Percentiles rank a stretch among this genome's conserved stretches.
These are phyloP conservation scores for Zophobas morio DNA, from an alignment of 1,140 invertebrate genomes.

Conservation along the genomic window DNA sequence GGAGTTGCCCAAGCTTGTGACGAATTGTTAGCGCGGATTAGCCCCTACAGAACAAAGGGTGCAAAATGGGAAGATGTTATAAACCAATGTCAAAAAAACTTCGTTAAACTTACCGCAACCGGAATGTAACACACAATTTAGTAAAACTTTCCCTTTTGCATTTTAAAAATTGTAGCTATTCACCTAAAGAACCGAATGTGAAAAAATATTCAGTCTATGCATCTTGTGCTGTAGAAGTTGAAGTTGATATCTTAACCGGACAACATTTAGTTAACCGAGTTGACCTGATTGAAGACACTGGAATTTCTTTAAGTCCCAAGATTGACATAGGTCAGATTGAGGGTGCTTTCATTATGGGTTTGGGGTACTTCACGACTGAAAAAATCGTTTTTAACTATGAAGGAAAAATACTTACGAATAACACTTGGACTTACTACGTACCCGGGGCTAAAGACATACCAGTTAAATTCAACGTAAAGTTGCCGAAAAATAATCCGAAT, in stretches of 20 bases:
- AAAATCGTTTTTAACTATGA: constrained; percentile 78
- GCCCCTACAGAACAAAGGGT: constrained; percentile 75
- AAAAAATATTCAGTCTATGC: constrained; percentile 54
- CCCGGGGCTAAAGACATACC: constrained; percentile 89
- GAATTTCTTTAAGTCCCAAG: constrained; percentile 79
- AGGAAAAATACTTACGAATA: constrained; percentile 80
- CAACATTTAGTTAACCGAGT: constrained; percentile 77
- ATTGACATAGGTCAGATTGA: constrained; percentile 91
- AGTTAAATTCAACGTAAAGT: constrained; percentile 75
- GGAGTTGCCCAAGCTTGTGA: constrained; percentile 80
- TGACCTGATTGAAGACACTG: constrained; percentile 84
- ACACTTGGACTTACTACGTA: constrained; percentile 90
- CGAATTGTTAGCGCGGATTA: constrained; percentile 74
- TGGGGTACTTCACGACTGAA: constrained; percentile 86
- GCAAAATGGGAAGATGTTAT: constrained; percentile 79
- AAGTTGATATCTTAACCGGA: constrained; percentile 85
- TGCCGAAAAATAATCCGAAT: constrained; percentile 75
- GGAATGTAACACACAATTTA: constrained; percentile 52
- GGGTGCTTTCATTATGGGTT: constrained; percentile 89
- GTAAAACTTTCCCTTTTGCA: constrained; percentile 17
- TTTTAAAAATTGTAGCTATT: constrained; percentile 36
- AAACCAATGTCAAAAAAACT: constrained; percentile 70
- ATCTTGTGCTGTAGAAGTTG: constrained; percentile 58
- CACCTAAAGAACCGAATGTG: constrained; percentile 36
- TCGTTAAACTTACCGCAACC: constrained; percentile 70